These are phyloP conservation scores for Sturnus vulgaris DNA, from an alignment of 2,113 vertebrate genomes.

Conservation along the genomic window DNA sequence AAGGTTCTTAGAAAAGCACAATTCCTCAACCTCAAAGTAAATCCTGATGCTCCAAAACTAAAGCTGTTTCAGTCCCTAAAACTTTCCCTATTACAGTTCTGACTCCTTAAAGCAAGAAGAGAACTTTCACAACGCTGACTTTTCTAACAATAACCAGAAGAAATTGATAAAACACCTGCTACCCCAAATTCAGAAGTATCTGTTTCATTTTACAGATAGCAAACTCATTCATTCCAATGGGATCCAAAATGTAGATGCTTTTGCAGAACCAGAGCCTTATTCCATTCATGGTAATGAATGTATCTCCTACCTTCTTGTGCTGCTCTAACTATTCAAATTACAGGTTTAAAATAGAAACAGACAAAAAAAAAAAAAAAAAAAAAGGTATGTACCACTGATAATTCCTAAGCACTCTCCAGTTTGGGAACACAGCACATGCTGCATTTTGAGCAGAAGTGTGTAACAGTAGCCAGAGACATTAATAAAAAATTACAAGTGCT, in stretches of 20 bases:
- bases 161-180: background rate
- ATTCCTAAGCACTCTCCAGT: background rate
- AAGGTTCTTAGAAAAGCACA: background rate
- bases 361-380: background rate
- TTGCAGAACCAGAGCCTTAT: background rate
- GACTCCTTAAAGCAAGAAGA: background rate
- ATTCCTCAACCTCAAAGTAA: background rate
- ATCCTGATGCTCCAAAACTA: background rate
- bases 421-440: background rate
- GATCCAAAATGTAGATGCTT: background rate
- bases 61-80: background rate
- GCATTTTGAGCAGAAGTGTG: background rate
- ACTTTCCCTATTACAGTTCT: background rate
- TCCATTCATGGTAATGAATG: background rate
- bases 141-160: background rate
- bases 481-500: background rate
- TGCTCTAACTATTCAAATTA: background rate
- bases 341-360: background rate
- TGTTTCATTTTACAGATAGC: background rate
- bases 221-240: background rate
- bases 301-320: background rate
- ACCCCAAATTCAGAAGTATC: background rate
- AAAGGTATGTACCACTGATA: background rate
- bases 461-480: background rate
- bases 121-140: background rate